Conservation (phyloP, 2,888 invertebrate species). For the Charanyca ferruginea region DNA sequence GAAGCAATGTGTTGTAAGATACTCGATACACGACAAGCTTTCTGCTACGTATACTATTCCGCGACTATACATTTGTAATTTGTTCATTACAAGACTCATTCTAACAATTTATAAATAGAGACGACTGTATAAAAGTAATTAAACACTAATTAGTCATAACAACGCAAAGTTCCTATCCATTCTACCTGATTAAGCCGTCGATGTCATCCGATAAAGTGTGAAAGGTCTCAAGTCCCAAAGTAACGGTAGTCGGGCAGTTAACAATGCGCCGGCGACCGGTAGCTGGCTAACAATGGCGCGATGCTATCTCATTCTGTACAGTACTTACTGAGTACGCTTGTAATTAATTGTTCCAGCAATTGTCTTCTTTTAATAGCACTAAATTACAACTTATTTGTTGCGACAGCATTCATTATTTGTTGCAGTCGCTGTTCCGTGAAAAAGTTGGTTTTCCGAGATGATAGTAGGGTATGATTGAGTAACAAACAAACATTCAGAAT, state of each 20-base stretch:
- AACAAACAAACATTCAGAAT: constrained; percentile 15
- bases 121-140: constrained; percentile 12
- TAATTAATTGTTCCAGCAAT: constrained; percentile 53
- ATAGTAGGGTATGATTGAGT: neutral
- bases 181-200: constrained; percentile 29
- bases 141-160: constrained; percentile 27
- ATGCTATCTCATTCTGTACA: constrained; percentile 46
- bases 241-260: constrained; percentile 38
- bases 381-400: constrained; percentile 44
- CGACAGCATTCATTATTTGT: constrained; percentile 7
- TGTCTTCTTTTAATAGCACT: constrained; percentile 47
- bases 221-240: constrained; percentile 58
- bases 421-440: constrained; percentile 10
- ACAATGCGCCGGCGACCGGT: constrained; percentile 32
- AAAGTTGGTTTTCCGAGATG: neutral
- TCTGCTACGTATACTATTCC: neutral
- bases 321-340: constrained; percentile 22
- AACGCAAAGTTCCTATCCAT: constrained; percentile 31
- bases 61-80: neutral
- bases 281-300: constrained; percentile 51
- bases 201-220: constrained; percentile 45
- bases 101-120: constrained; percentile 7
- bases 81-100: neutral
- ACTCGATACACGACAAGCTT: constrained; percentile 3
- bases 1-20: constrained; percentile 9